Conservation (phyloP, 2,888 invertebrate species). For the Meiosimyza platycephala region DNA sequence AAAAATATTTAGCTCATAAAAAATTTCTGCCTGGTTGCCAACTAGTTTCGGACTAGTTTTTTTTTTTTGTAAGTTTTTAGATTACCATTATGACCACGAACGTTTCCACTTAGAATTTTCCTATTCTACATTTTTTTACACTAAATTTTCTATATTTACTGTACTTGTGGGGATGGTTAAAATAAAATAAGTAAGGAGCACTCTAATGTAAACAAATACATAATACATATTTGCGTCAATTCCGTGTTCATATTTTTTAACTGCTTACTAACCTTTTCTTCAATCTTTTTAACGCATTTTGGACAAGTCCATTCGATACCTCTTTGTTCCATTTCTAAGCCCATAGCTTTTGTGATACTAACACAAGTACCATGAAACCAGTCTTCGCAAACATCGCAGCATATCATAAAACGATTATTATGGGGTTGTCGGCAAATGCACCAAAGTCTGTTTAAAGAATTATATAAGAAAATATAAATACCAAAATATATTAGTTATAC, state of each 20-base stretch:
- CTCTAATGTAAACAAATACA: no score
- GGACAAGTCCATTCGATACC: slow-evolving; percentile 92
- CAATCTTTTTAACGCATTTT: slow-evolving; percentile 72
- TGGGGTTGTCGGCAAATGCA: slow-evolving; percentile 96
- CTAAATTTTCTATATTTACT: no score
- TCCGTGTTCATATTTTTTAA: not conserved
- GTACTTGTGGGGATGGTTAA: no score
- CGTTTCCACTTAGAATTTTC: no score
- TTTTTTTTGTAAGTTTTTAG: no score
- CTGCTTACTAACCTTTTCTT: slow-evolving; percentile 55
- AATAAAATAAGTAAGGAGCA: no score
- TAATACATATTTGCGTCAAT: no score
- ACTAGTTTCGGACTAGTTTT: no score
- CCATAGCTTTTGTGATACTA: slow-evolving; percentile 90
- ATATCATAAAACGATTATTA: slow-evolving; percentile 97
- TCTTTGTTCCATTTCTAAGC: slow-evolving; percentile 90
- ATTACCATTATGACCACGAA: no score
- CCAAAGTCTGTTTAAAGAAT: slow-evolving; percentile 77
- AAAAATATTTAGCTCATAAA: no score
- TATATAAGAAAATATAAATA: not conserved
- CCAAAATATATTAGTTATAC: slow-evolving; percentile 58
- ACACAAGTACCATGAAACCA: slow-evolving; percentile 99
- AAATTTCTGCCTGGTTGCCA: no score
- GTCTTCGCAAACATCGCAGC: slow-evolving; percentile 94
- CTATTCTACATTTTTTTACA: no score